These are phyloP conservation scores for Notolabrus celidotus DNA, from an alignment of 2,797 vertebrate species.

Conservation along the genomic window DNA sequence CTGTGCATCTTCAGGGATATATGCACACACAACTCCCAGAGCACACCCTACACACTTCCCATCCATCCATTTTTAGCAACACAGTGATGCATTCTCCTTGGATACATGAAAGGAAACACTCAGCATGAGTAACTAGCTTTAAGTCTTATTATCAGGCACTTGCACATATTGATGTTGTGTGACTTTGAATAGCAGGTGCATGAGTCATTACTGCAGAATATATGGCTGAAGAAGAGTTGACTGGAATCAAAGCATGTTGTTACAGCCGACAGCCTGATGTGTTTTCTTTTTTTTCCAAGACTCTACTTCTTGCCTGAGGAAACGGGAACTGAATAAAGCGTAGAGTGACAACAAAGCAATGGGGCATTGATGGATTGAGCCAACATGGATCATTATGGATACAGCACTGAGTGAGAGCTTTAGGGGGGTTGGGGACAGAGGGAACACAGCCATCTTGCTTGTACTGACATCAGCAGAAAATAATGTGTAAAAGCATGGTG, in stretches of 20 bases:
- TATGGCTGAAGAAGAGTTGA: conserved; percentile 22
- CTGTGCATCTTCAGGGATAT: conserved; percentile 39
- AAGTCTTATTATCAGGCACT: conserved; percentile 26
- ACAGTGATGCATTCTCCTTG: conserved; percentile 41
- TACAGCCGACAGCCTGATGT: background rate
- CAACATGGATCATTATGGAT: conserved; percentile 55
- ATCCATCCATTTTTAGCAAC: conserved; percentile 55
- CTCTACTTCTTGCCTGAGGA: conserved; percentile 12
- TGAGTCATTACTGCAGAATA: conserved; percentile 65
- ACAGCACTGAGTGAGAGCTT: conserved; percentile 21
- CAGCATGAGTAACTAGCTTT: conserved; percentile 29
- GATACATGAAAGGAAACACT: conserved; percentile 40
- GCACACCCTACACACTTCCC: conserved; percentile 29
- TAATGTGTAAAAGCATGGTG: conserved; percentile 11
- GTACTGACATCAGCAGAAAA: conserved; percentile 32
- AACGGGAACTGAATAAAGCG: conserved; percentile 31
- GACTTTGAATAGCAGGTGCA: conserved; percentile 50
- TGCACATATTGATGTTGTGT: conserved; percentile 28
- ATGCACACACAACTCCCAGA: conserved; percentile 31
- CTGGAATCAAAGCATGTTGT: conserved; percentile 11
- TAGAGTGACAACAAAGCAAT: conserved; percentile 46
- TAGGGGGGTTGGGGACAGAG: conserved; percentile 8
- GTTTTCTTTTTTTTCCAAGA: background rate
- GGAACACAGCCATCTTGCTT: conserved; percentile 11
- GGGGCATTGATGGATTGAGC: conserved; percentile 59